Percentiles rank a stretch among this genome's conserved stretches.
Conservation (phyloP, 2,888 invertebrate genomes). For the Polietes domitor region DNA sequence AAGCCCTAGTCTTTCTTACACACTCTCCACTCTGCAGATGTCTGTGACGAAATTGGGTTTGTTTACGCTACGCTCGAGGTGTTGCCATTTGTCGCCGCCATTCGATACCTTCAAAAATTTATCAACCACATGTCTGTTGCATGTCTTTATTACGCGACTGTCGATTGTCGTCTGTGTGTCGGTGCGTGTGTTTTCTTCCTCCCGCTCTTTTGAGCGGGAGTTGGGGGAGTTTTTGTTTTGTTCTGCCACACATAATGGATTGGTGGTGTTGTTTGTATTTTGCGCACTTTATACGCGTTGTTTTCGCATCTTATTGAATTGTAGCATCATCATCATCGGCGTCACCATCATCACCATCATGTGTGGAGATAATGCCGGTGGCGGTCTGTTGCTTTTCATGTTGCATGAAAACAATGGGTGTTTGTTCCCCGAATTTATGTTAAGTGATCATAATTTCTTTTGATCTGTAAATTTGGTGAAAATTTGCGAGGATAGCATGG, state of each 20-base stretch:
- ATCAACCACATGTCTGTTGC: conserved; percentile 60
- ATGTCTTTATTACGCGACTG: conserved; percentile 62
- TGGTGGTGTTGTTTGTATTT: conserved; percentile 10
- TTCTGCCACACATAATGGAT: conserved; percentile 28
- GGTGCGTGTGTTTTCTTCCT: conserved; percentile 23
- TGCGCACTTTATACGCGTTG: neutral
- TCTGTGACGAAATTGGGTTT: conserved; percentile 5
- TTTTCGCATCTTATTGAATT: too few relatives aligned
- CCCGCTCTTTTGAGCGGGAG: neutral
- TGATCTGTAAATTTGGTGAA: neutral
- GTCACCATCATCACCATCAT: too few relatives aligned
- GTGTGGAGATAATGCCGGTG: neutral
- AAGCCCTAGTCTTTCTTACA: neutral
- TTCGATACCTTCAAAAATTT: conserved; percentile 65
- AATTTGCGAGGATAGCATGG: too few relatives aligned
- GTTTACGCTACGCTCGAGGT: neutral
- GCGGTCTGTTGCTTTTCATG: conserved; percentile 11
- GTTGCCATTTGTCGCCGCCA: conserved; percentile 38
- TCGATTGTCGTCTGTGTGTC: conserved; percentile 15
- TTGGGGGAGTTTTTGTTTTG: conserved; percentile 12
- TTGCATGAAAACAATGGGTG: neutral
- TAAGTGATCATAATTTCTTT: neutral
- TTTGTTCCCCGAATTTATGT: neutral
- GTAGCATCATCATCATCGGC: neutral
- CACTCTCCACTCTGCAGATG: neutral